phyloP scores from a whole-genome alignment of 2,888 invertebrate species.

The Lithosia quadra region DNA sequence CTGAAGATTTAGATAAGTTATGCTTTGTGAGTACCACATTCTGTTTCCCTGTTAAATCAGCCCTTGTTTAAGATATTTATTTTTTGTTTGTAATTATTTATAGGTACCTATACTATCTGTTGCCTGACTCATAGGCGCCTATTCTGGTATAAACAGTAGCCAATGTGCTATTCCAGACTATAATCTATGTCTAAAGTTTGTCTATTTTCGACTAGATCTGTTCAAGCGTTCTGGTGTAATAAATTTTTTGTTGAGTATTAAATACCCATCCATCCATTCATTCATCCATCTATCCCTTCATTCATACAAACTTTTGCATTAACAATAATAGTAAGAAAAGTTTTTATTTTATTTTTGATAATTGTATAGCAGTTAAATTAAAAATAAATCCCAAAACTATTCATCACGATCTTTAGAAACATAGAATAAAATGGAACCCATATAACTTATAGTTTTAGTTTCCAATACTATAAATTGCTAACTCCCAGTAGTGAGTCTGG shows the following conservation, averaged over 20 bases:
- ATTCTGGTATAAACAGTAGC: too few species aligned
- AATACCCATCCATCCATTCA: not conserved
- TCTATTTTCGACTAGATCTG: too few species aligned
- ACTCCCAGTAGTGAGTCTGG: constrained; percentile 22
- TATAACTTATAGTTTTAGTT: not conserved
- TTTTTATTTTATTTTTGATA: too few species aligned
- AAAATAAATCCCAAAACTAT: not conserved
- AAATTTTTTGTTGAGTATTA: not conserved
- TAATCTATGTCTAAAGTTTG: not conserved
- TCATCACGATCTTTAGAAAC: not conserved
- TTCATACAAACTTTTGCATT: not conserved
- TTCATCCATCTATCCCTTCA: not conserved
- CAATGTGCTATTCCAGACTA: too few species aligned
- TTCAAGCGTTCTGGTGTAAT: not conserved
- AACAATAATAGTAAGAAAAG: too few species aligned
- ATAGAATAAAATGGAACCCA: not conserved
- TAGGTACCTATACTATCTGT: too few species aligned
- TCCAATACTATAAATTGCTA: constrained; percentile 9
- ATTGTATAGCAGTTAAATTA: too few species aligned
- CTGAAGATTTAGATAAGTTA: not conserved
- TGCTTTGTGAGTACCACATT: too few species aligned
- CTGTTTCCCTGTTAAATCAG: too few species aligned
- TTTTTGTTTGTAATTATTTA: too few species aligned
- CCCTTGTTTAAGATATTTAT: too few species aligned
- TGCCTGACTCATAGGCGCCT: too few species aligned